phyloP scores from a whole-genome alignment of 2,888 invertebrate genomes.

The Oligia latruncula region DNA sequence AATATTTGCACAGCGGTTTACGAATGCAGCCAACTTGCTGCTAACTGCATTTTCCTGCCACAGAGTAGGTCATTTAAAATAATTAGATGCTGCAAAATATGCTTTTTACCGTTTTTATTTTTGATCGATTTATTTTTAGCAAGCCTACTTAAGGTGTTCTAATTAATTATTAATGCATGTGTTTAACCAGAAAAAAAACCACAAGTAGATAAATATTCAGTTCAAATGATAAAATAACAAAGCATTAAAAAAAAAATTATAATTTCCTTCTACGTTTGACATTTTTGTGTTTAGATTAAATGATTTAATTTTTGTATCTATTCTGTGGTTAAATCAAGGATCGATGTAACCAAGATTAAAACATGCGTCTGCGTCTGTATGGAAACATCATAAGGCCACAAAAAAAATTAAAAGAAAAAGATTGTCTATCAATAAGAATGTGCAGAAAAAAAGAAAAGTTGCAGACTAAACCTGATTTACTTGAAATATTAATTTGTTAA shows the following conservation, averaged over 20 bases:
- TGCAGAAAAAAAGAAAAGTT: background rate
- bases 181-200: background rate
- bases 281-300: background rate
- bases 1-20: constrained; percentile 71
- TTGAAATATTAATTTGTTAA: background rate
- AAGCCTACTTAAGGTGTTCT: background rate
- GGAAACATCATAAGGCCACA: background rate
- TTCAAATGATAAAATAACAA: background rate
- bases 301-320: background rate
- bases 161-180: background rate
- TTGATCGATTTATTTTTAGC: background rate
- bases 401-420: background rate
- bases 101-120: background rate
- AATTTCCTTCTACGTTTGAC: background rate
- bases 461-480: background rate
- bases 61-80: constrained; percentile 9
- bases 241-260: too few species aligned
- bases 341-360: background rate
- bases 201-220: too few species aligned
- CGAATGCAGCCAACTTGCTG: constrained; percentile 61
- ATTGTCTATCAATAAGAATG: background rate
- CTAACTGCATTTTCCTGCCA: constrained; percentile 60
- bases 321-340: background rate
- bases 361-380: background rate
- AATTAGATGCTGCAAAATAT: background rate